A percentile compares a stretch with the other conserved stretches of the same genome.
Evolutionary conservation across 2,888 invertebrate species (phyloP).

Genomic region (Limnephilus marmoratus): DNA sequence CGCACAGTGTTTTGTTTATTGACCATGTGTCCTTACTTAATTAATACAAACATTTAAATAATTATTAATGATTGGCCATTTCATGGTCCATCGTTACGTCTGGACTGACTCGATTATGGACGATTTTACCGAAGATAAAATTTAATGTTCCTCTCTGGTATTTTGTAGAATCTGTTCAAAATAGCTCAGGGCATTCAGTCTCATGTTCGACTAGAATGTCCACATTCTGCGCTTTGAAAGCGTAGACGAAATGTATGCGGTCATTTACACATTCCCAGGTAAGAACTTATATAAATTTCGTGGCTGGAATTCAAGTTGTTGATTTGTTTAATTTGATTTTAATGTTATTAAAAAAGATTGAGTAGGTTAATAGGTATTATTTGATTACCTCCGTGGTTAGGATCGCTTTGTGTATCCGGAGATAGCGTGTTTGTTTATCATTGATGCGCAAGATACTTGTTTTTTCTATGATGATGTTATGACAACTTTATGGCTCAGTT

Average conservation of each 20-base stretch:
- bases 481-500: too few species aligned
- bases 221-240: conserved; percentile 13
- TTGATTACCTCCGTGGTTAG: neutral
- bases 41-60: conserved; percentile 54
- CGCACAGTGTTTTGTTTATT: conserved; percentile 52
- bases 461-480: too few species aligned
- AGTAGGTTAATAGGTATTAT: neutral
- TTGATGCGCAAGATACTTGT: neutral
- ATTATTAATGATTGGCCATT: conserved; percentile 22
- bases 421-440: neutral
- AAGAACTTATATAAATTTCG: neutral
- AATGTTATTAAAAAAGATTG: neutral
- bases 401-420: neutral
- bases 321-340: neutral
- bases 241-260: neutral
- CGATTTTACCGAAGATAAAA: conserved; percentile 39
- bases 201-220: conserved; percentile 27
- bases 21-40: conserved; percentile 58
- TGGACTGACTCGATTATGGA: conserved; percentile 25
- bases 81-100: conserved; percentile 5
- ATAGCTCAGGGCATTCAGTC: conserved; percentile 11
- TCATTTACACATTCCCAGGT: neutral
- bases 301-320: neutral
- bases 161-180: conserved; percentile 21
- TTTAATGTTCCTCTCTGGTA: neutral